phyloP scores from a whole-genome alignment of 2,797 vertebrate species.

The Urocyon cinereoargenteus region DNA sequence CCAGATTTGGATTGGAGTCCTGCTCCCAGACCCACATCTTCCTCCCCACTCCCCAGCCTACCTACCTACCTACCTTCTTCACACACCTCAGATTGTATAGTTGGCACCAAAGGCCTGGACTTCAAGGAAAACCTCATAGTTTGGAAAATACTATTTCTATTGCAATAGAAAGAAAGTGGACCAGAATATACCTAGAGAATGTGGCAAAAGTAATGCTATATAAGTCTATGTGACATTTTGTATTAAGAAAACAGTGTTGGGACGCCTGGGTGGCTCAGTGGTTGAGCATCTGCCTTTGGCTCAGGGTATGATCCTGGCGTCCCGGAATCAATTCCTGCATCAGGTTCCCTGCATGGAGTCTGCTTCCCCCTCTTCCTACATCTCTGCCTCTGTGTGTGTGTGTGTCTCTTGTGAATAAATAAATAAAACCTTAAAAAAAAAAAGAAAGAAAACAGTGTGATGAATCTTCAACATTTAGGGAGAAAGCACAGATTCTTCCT shows the following conservation, averaged over 20 bases:
- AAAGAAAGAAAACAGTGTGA: background rate
- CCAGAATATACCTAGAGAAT: conserved; percentile 45
- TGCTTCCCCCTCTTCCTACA: too few species aligned
- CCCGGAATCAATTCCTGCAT: too few species aligned
- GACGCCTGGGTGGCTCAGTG: too few species aligned
- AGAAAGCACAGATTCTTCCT: background rate
- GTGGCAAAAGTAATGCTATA: conserved; percentile 66
- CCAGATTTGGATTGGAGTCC: background rate
- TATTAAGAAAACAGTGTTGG: background rate
- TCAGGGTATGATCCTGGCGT: too few species aligned
- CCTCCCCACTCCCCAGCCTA: background rate
- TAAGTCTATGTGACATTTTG: conserved; percentile 62
- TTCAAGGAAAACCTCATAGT: background rate
- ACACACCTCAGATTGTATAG: background rate
- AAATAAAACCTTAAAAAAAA: too few species aligned
- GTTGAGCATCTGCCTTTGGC: too few species aligned
- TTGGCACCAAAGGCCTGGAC: background rate
- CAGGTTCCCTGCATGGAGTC: too few species aligned
- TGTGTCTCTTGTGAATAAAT: too few species aligned
- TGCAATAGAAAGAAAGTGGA: background rate
- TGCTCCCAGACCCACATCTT: background rate
- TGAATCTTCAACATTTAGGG: conserved; percentile 28
- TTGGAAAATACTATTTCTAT: background rate
- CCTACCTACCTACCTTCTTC: background rate
- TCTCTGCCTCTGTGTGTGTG: too few species aligned